Evolutionary conservation across 2,888 invertebrate species (phyloP), one percentile per base, ranked within the genome.

Genomic region (Spodoptera picta): DNA sequence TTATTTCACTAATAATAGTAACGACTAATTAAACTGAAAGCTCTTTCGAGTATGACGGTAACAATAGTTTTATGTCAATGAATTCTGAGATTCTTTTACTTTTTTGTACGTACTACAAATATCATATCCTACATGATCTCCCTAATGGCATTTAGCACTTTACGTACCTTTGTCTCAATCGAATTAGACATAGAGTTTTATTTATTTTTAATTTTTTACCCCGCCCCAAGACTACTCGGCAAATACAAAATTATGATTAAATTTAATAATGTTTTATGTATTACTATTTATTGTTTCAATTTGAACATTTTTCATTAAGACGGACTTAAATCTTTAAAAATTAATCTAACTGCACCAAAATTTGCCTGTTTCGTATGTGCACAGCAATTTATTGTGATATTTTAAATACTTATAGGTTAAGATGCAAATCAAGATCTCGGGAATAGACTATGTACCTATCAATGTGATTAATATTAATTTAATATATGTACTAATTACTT

Each of bases 321-420:
- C 82, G 69, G 71, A 85, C 84, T 88, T 73, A 87, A 88, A 89
- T 89, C 88, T 85, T 88, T 82, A 86, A 86, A 85, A 84, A 91
- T 87, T 90, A 91, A 91, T 90, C 90, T 95, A 92, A 93, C 88
- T 94, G 95, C 95, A 95, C 95, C 91, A 85, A 92, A 94, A 91
- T 94, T 95, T 94, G 94, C 94, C 94, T 93, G 94, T 95, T 94
- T 93, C 92, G 92, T 95, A 94, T 93, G 90, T 93, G 95, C 95
- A 95, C 95, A 90, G 91, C 90, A 94, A 94, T 95, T 95, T 93
- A 95, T 94, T 95, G 94, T 95, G 94, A 95, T 95, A 95, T 95
- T 95, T 94, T 94, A 91, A 93, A 93, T 91, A 93, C 88, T 79
- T 90, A 87, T 93, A 94, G 93, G 86, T 84, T 94, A 94, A 93